A percentile compares a stretch with the other conserved stretches of the same genome.
phyloP scores from a whole-genome alignment of 2,113 vertebrate species.

The Oriolus oriolus region DNA sequence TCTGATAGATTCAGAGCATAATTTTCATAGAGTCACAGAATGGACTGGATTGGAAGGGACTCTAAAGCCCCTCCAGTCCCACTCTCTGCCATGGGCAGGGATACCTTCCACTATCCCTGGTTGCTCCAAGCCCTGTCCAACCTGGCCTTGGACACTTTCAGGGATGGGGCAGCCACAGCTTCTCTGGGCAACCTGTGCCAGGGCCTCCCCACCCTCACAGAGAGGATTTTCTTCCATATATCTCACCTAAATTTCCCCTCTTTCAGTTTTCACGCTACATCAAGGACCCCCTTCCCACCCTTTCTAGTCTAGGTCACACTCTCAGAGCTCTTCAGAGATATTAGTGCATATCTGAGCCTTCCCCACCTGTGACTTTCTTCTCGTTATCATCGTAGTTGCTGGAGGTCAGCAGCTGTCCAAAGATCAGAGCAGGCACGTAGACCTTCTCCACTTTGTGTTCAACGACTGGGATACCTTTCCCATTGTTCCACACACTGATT shows the following conservation, averaged over 20 bases:
- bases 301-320: neutral
- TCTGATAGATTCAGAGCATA: rapidly evolving
- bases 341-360: neutral
- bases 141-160: neutral
- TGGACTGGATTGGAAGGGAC: neutral
- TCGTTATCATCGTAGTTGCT: slow-evolving; percentile 95
- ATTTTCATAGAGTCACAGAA: neutral
- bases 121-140: neutral
- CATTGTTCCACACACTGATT: slow-evolving; percentile 96
- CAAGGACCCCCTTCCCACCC: rapidly evolving
- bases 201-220: neutral
- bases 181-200: neutral
- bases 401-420: slow-evolving; percentile 95
- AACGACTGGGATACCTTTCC: slow-evolving; percentile 96
- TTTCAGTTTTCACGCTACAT: neutral
- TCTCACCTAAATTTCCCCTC: neutral
- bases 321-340: neutral
- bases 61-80: neutral
- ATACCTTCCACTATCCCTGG: neutral
- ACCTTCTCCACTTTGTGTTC: slow-evolving; percentile 97
- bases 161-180: neutral
- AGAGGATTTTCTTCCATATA: neutral
- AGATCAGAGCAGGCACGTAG: slow-evolving; percentile 97
- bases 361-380: slow-evolving; percentile 96
- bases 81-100: neutral